Conservation (phyloP, 2,113 vertebrate species). For the Petrocephalus microphthalmus region DNA sequence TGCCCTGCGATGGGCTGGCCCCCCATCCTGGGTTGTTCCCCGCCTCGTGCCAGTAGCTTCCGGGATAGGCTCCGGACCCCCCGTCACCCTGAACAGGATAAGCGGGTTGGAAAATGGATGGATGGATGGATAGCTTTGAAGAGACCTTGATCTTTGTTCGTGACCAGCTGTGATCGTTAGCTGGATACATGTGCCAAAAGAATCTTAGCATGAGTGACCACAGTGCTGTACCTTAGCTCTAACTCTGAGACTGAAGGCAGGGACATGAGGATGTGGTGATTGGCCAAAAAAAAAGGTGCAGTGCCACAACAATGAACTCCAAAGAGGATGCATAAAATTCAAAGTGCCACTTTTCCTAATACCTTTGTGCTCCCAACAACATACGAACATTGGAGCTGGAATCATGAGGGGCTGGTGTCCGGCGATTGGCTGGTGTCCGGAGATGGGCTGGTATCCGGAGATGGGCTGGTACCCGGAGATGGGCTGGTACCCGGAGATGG, state of each 20-base stretch:
- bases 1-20: too few species aligned
- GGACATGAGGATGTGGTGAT: not conserved
- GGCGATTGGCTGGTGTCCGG: not conserved
- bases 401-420: not conserved
- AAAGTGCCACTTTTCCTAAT: not conserved
- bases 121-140: too few species aligned
- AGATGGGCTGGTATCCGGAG: too few species aligned
- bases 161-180: not conserved
- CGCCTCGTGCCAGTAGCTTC: too few species aligned
- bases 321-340: not conserved
- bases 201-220: not conserved
- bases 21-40: too few species aligned
- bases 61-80: too few species aligned
- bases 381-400: not conserved
- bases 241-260: not conserved
- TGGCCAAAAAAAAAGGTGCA: too few species aligned
- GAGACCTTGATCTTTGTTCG: not conserved
- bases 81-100: too few species aligned
- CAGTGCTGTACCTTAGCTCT: not conserved
- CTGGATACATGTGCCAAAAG: not conserved
- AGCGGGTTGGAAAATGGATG: too few species aligned
- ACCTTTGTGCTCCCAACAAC: not conserved
- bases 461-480: too few species aligned
- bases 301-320: not conserved
- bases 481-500: too few species aligned